Conservation (phyloP, 2,113 vertebrate genomes). For the Psephotus haematonotus region DNA sequence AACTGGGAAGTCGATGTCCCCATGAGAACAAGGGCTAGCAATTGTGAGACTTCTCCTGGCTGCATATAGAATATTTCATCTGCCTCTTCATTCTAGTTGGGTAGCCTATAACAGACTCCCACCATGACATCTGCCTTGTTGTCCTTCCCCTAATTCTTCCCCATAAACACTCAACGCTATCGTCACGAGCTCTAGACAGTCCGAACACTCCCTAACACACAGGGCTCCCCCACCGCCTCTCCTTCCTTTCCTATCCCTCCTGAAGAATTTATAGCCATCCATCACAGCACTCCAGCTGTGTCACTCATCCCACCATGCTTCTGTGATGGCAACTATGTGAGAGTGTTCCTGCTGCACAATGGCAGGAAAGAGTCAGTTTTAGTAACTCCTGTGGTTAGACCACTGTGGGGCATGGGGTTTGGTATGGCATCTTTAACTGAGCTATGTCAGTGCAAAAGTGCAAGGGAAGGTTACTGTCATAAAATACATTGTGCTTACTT, state of each 20-base stretch:
- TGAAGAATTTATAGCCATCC: neutral
- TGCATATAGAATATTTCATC: neutral
- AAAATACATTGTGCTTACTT: neutral
- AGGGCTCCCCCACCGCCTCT: neutral
- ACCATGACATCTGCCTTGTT: neutral
- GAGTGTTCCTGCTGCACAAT: neutral
- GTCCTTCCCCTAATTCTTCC: neutral
- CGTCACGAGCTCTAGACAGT: neutral
- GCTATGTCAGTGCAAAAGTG: neutral
- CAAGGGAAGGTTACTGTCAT: neutral
- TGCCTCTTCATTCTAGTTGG: neutral
- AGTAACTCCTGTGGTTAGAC: neutral
- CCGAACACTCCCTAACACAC: neutral
- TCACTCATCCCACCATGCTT: neutral
- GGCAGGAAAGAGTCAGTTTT: neutral
- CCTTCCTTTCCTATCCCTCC: neutral
- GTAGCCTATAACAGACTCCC: neutral
- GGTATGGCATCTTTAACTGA: neutral
- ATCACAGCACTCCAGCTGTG: neutral
- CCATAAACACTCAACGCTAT: neutral
- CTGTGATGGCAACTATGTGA: neutral
- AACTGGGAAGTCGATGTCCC: neutral
- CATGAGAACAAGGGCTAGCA: neutral
- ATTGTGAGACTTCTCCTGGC: neutral
- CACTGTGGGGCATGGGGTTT: fast-evolving